These are phyloP conservation scores for Drosophila recens DNA, from an alignment of 2,888 invertebrate species.

Conservation along the genomic window DNA sequence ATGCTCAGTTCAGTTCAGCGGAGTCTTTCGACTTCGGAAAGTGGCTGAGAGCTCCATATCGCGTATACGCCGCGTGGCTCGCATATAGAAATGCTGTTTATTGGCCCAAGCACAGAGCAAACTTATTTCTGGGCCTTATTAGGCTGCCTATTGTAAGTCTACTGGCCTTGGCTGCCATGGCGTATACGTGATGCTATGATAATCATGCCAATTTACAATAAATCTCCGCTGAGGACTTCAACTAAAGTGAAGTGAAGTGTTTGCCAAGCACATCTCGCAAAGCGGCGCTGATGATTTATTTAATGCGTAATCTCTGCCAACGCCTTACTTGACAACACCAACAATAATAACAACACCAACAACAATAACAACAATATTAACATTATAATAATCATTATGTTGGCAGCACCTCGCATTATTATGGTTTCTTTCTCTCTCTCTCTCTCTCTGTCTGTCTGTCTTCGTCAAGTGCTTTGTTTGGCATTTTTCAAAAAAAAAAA, in stretches of 20 bases:
- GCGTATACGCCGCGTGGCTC: slow-evolving; percentile 37
- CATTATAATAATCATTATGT: slow-evolving; percentile 72
- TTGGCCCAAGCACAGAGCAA: slow-evolving; percentile 8
- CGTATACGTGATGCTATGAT: slow-evolving; percentile 80
- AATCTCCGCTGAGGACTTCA: slow-evolving; percentile 66
- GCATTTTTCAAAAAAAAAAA: slow-evolving; percentile 17
- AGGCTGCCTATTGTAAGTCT: slow-evolving; percentile 20
- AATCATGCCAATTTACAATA: slow-evolving; percentile 81
- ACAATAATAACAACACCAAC: slow-evolving; percentile 21
- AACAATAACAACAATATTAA: slow-evolving; percentile 35
- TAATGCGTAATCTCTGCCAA: slow-evolving; percentile 79
- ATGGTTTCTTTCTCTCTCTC: slow-evolving; percentile 29
- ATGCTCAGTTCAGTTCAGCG: neutral
- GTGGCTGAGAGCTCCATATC: slow-evolving; percentile 13
- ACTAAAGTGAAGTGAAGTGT: slow-evolving; percentile 75
- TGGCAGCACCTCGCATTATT: slow-evolving; percentile 53
- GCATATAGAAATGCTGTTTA: slow-evolving; percentile 26
- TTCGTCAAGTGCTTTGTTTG: slow-evolving; percentile 60
- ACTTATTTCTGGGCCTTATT: slow-evolving; percentile 15
- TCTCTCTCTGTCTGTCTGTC: slow-evolving; percentile 2
- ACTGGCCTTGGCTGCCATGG: slow-evolving; percentile 38
- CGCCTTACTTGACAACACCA: slow-evolving; percentile 50
- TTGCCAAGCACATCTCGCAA: slow-evolving; percentile 53
- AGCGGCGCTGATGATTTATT: slow-evolving; percentile 74
- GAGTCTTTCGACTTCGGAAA: neutral